Base-by-base conservation (phyloP, 2,797 vertebrate species). In the Decapterus maruadsi region DNA sequence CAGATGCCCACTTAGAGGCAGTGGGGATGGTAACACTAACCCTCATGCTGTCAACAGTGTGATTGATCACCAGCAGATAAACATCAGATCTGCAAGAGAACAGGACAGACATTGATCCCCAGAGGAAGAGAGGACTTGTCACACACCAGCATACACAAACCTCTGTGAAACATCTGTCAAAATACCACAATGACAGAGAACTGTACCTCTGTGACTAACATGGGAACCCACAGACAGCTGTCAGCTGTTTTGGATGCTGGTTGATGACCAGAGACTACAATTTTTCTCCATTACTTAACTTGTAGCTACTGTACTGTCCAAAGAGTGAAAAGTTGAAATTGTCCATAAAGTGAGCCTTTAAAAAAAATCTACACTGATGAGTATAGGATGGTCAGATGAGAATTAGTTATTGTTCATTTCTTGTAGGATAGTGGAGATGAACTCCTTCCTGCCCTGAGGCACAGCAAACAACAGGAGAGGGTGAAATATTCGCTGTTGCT, bases 21-120 rank as follows among this genome's bases (percentile, higher is more conserved):
- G 83, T n/a, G 51, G 72, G 58, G 81, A 88, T 68, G 83, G 93
- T 92, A 93, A 92, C 87, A 85, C 85, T 90, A 93, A 89, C 87
- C 93, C 82, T 72, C 84, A 45, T 68, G 83, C 91, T 93, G 94
- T 94, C 93, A 90, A 48, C 67, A 20, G 70, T 78, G 89, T 95
- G 94, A 95, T 94, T 94, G 93, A 95, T 94, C 90, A 93, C 92
- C 81, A 76, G 84, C 81, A 92, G 93, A 94, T 92, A 93, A 93
- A 95, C 92, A 94, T 93, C 90, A 92, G 84, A 93, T 94, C 76
- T 68, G 80, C 72, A 42, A 83, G 85, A 91, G 92, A 94, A 94
- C 93, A 91, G 84, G 86, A 90, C 90, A 93, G 90, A 93, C 94
- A 94, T 93, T 89, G 91, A 93, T 93, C 90, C 92, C 90, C 81